phyloP scores from a whole-genome alignment of 2,113 vertebrate species.

The Ranitomeya imitator region DNA sequence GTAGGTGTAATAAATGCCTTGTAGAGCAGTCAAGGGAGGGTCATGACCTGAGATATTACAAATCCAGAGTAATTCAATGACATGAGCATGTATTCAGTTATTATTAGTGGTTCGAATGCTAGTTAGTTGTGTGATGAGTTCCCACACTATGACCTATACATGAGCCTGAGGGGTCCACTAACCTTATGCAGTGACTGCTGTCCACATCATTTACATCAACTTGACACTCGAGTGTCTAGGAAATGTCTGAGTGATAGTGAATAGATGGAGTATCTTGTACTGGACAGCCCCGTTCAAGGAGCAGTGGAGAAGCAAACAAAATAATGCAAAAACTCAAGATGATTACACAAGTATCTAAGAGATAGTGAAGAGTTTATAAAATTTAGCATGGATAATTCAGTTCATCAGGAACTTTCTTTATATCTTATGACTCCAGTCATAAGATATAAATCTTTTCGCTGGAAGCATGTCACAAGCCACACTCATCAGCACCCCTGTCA shows the following conservation, averaged over 20 bases:
- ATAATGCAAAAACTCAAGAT: background rate
- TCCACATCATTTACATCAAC: constrained; percentile 52
- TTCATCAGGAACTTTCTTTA: too few species aligned
- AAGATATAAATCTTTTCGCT: too few species aligned
- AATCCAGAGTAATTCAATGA: constrained; percentile 48
- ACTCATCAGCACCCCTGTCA: too few species aligned
- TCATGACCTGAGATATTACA: constrained; percentile 27
- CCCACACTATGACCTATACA: constrained; percentile 52
- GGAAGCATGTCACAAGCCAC: too few species aligned
- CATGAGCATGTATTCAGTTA: constrained; percentile 32
- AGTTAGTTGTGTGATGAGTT: constrained; percentile 50
- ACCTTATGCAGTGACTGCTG: constrained; percentile 54
- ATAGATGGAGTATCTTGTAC: background rate
- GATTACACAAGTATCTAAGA: background rate
- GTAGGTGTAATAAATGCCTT: constrained; percentile 19
- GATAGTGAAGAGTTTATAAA: background rate
- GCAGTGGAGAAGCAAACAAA: background rate
- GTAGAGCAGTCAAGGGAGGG: constrained; percentile 1
- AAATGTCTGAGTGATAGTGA: constrained; percentile 23
- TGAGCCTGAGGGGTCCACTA: constrained; percentile 46
- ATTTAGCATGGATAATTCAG: background rate
- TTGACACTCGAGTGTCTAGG: constrained; percentile 51
- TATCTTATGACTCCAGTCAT: too few species aligned
- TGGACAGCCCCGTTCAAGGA: background rate
- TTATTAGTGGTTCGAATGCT: constrained; percentile 50